phyloP scores from a whole-genome alignment of 2,888 invertebrate species.

The Agriopis marginaria region DNA sequence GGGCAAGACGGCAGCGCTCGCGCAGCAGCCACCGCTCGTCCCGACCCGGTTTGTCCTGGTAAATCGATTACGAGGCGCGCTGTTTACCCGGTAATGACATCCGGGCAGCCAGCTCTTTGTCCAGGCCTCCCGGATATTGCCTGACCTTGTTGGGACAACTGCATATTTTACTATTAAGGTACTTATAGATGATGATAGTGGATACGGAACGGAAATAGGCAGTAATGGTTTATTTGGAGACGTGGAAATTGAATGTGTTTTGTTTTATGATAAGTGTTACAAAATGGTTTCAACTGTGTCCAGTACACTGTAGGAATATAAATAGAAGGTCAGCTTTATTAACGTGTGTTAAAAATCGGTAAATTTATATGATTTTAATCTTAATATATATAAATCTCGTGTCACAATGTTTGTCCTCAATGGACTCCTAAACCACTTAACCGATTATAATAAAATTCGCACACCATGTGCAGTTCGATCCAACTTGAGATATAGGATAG shows the following conservation, averaged over 20 bases:
- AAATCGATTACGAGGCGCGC: conserved; percentile 27
- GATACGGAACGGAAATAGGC: conserved; percentile 15
- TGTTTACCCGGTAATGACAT: conserved; percentile 31
- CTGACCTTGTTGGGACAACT: conserved; percentile 14
- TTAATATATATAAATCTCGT: too few species aligned
- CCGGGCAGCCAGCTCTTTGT: conserved; percentile 24
- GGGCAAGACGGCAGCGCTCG: conserved; percentile 15
- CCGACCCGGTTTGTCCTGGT: conserved; percentile 12
- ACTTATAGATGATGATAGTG: conserved; percentile 19
- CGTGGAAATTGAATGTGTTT: conserved; percentile 18
- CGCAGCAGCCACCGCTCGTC: not conserved
- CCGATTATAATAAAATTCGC: too few species aligned
- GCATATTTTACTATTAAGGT: conserved; percentile 20
- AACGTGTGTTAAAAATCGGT: too few species aligned
- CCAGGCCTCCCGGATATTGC: conserved; percentile 28
- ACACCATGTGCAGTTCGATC: too few species aligned
- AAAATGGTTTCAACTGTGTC: not conserved
- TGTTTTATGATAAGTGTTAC: conserved; percentile 4
- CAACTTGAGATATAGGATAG: too few species aligned
- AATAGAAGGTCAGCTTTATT: too few species aligned
- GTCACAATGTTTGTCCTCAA: too few species aligned
- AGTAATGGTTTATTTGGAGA: conserved; percentile 15
- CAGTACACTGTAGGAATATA: too few species aligned
- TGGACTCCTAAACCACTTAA: too few species aligned
- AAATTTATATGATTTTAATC: too few species aligned